Base-by-base conservation (phyloP, 2,888 invertebrate species). In the Dioctria rufipes region DNA sequence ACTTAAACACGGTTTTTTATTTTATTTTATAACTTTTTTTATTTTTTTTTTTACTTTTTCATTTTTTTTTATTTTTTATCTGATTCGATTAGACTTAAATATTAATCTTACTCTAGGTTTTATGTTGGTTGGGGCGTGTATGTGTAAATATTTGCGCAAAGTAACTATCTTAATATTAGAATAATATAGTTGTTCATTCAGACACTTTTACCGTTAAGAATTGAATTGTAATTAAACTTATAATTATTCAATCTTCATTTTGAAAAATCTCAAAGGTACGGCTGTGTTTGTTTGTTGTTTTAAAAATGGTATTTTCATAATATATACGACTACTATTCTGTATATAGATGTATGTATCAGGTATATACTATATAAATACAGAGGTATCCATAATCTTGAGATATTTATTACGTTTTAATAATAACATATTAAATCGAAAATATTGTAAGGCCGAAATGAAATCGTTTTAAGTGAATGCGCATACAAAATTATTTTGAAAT, bases 401-500 rank as follows among this genome's bases (percentile, higher is more conserved):
- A 54, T 54, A 11, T 54, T 54, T 63, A 13, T 63, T 37, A 61
- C 11, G 11, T 37, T 63, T 39, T 63, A 39, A 5, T 6, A 43
- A 75, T 25, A 25, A 25, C 25, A 25, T 25, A 25, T 25, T 25
- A 46, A 46, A 61, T 46, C 37, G 25, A 13, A 65, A 13, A 13
- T 3, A 61, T 46, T 46, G 9, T 9, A 9, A 46, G 49, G 11
- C 0, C 11, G 11, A n/a, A 54, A 54, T 25, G 25, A 25, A 11
- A 54, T n/a, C 9, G 4, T 54, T 54, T 11, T 54, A 75, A 75
- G 13, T 9, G 8, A 63, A 63, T 42, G 43, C 63, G 11, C 3
- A 46, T 25, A 49, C 77, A 77, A 77, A 77, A 63, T 63, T 77
- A 77, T 63, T 58, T 63, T 77, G 63, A 77, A 77, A 49, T 58